These are phyloP conservation scores for Heteromormyrus szaboi DNA, from an alignment of 2,797 vertebrate genomes.

Conservation along the genomic window DNA sequence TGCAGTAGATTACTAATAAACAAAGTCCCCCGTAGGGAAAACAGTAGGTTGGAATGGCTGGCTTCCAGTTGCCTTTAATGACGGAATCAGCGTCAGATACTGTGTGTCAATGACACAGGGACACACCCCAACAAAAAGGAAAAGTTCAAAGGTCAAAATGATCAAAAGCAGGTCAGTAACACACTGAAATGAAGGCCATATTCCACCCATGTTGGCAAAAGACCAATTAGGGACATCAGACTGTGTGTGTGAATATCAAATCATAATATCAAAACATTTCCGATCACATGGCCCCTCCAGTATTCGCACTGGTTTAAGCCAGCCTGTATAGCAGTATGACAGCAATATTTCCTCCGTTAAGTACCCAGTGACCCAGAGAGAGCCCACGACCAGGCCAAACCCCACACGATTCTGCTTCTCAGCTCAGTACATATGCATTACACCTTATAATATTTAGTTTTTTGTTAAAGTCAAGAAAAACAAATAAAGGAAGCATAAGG, in stretches of 20 bases:
- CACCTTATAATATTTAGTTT: slow-evolving; percentile 45
- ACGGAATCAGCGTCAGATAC: not conserved
- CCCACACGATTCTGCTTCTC: slow-evolving; percentile 47
- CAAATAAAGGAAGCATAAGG: slow-evolving; percentile 33
- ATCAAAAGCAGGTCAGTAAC: not conserved
- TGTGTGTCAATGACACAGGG: not conserved
- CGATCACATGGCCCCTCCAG: not conserved
- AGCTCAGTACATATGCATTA: slow-evolving; percentile 48
- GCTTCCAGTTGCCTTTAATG: not conserved
- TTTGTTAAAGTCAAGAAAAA: slow-evolving; percentile 42
- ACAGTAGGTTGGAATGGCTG: not conserved
- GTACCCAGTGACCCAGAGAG: not conserved
- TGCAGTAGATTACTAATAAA: not conserved
- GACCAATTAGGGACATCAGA: slow-evolving; percentile 12
- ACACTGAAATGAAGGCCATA: not conserved
- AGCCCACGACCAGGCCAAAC: not conserved
- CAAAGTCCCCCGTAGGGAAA: not conserved
- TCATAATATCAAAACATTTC: not conserved
- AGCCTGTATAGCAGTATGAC: not conserved
- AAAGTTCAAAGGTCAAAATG: not conserved
- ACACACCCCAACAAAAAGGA: not conserved
- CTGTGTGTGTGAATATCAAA: not conserved
- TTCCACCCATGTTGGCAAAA: slow-evolving; percentile 33
- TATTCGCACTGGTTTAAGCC: not conserved
- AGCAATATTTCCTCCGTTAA: not conserved